Evolutionary conservation across 1,140 invertebrate genomes (phyloP), one percentile per base, ranked within the genome.

Genomic region (Sipha flava): DNA sequence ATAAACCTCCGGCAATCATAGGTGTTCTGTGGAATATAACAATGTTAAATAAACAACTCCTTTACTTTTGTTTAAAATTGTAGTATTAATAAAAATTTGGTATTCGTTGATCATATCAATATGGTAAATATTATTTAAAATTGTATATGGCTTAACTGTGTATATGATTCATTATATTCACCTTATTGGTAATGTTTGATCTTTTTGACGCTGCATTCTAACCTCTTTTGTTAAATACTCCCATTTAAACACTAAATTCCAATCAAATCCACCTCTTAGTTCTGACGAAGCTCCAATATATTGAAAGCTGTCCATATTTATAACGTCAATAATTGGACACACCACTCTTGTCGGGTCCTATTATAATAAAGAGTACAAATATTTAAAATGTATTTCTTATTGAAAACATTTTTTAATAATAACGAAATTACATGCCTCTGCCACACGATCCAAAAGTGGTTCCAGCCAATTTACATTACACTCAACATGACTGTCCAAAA

Each of bases 241-340:
- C 97, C 95, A 98, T 87, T 97, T 95, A 83, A 92, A 92, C 59
- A 97, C 96, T 40, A 98, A 88, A 87, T 97, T 98, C 97, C 97
- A 99, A 87, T 98, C 96, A 86, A 99, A 99, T 18, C 96, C 96
- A 72, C 95, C 93, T 81, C 95, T 89, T 40, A 97, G 87, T 86
- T 97, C 93, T 7, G 95, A 92, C 37, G 93, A 96, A 16, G 94
- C 95, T 9, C 93, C 95, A 79, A 98, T 96, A 86, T 97, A 99
- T 86, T 97, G 93, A 85, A 98, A 98, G n/a, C 93, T 95, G 84
- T 98, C 95, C 92, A 98, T 98, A 86, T 95, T 96, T 81, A 99
- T 98, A 12, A 98, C 96, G 86, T 99, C 97, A 83, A 99, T 98
- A 12, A 98, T 94, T 1, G 95, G 95, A 83, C 95, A 96, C 6